Conservation (phyloP, 2,888 invertebrate species). For the Orchesella flavescens region DNA sequence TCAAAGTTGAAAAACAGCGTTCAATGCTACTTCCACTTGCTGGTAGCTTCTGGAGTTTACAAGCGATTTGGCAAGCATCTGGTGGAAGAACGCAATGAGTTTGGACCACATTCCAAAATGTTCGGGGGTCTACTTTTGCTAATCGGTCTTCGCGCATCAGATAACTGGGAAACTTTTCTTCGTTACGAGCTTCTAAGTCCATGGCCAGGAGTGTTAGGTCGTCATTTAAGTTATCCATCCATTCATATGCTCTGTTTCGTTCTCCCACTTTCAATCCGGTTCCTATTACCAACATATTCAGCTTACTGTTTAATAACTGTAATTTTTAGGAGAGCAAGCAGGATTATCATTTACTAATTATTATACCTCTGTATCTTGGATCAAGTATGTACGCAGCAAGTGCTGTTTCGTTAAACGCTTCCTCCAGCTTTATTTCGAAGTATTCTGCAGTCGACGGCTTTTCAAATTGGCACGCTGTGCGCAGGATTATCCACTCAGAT, state of each 20-base stretch:
- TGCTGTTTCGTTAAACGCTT: neutral
- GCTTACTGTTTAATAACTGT: no score
- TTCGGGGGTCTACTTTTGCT: neutral
- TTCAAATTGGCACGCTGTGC: neutral
- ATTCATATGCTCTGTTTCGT: neutral
- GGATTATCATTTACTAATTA: no score
- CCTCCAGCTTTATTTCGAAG: neutral
- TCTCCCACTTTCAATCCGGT: no score
- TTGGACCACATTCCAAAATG: constrained; percentile 8
- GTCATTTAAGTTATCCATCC: neutral
- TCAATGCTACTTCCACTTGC: neutral
- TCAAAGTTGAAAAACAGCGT: neutral
- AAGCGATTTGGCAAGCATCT: neutral
- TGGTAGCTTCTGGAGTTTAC: neutral
- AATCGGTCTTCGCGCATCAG: neutral
- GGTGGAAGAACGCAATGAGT: neutral
- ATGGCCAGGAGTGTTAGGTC: neutral
- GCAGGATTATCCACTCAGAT: constrained; percentile 8
- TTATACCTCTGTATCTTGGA: constrained; percentile 41
- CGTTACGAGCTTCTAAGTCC: constrained; percentile 7
- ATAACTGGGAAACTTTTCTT: neutral
- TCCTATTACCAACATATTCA: no score
- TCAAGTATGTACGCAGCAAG: constrained; percentile 23
- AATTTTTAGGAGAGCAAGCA: no score
- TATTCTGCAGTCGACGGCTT: neutral